Base-by-base conservation (phyloP, 2,888 invertebrate species). In the Trypoxylon attenuatum region DNA sequence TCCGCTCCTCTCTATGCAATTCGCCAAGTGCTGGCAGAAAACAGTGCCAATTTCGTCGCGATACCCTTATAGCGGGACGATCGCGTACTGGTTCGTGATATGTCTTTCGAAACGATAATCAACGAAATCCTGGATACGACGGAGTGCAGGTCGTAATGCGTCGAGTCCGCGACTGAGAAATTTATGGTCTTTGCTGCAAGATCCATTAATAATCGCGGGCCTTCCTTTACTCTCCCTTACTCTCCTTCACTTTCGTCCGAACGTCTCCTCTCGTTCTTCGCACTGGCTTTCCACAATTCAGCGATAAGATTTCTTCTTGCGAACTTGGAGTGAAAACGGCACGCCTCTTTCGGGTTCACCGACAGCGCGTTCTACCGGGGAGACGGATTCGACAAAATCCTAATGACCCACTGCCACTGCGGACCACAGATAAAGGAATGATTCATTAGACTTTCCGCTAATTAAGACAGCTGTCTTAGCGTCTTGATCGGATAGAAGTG, bases 261-360 rank as follows among this genome's bases (percentile, higher is more conserved):
- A n/a, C n/a, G n/a, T n/a, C n/a, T n/a, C n/a, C n/a, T n/a, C n/a
- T n/a, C n/a, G n/a, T n/a, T n/a, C n/a, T n/a, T n/a, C n/a, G n/a
- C n/a, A n/a, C n/a, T n/a, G n/a, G 33, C 52, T 55, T 72, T 62
- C 54, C 50, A 38, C 56, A 23, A 18, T 33, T 56, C 53, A 39
- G 41, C 65, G 63, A 69, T 66, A 72, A 73, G 73, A 73, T 73
- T 73, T 61, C 69, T 57, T 69, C 62, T 71, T 42, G 52, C 49
- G 38, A 54, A 51, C 51, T 52, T 46, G 41, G 49, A 41, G 50
- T 58, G n/a, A n/a, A n/a, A n/a, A n/a, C n/a, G n/a, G n/a, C n/a
- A n/a, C n/a, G n/a, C n/a, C n/a, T n/a, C n/a, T n/a, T n/a, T n/a
- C n/a, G n/a, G n/a, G n/a, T n/a, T n/a, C n/a, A n/a, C n/a, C n/a